Evolutionary conservation across 2,888 invertebrate species (phyloP).

Genomic region (Melangyna quadrimaculata): DNA sequence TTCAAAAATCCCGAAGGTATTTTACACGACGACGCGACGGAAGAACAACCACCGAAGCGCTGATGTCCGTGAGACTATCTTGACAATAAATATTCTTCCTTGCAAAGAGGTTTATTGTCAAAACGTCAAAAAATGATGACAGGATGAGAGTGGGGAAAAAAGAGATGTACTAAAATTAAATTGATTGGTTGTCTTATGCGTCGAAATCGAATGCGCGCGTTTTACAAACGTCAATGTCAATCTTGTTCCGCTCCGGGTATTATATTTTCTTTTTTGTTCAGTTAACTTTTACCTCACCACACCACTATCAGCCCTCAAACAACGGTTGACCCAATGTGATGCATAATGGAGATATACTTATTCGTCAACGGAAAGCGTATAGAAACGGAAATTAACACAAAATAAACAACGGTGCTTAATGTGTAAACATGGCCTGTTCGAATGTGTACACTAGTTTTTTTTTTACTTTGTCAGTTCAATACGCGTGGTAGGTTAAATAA

Average conservation of each 20-base stretch:
- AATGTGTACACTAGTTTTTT: conserved; percentile 1
- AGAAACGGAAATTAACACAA: conserved; percentile 48
- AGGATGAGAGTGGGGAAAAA: neutral
- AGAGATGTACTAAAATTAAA: conserved; percentile 24
- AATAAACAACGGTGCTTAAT: conserved; percentile 52
- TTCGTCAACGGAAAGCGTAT: conserved; percentile 19
- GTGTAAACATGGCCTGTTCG: conserved; percentile 41
- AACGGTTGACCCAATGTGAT: conserved; percentile 39
- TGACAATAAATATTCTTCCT: neutral
- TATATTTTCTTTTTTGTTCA: neutral
- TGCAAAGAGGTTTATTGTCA: neutral
- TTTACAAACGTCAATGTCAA: conserved; percentile 52
- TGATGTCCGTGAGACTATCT: neutral
- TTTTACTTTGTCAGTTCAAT: neutral
- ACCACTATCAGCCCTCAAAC: conserved; percentile 31
- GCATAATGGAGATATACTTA: conserved; percentile 29
- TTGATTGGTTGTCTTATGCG: conserved; percentile 44
- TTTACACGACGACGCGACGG: conserved; percentile 2
- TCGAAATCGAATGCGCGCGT: conserved; percentile 61
- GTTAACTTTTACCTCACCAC: neutral
- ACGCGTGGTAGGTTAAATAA: conserved; percentile 41
- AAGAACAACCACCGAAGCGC: neutral
- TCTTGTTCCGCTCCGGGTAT: conserved; percentile 5
- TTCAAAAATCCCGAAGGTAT: neutral
- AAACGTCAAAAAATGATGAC: conserved; percentile 26